phyloP scores from a whole-genome alignment of 37 sponge, comb jelly and placozoan species.

The Corticium candelabrum region DNA sequence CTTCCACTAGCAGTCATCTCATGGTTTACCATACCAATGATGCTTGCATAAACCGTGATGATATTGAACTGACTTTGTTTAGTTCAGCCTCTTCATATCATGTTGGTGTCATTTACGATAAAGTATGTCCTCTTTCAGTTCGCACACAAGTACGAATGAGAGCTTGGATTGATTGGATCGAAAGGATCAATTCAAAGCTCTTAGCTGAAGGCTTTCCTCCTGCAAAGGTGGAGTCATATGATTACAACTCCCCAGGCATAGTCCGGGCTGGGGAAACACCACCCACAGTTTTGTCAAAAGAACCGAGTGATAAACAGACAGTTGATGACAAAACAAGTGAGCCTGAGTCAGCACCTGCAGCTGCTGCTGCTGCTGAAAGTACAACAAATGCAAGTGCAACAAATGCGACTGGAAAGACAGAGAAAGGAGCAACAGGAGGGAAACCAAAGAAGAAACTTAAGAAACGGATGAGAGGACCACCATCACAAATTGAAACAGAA shows the following conservation, averaged over 20 bases:
- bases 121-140: not conserved
- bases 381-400: not conserved
- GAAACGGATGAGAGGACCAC: not conserved
- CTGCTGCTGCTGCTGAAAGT: not conserved
- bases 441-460: not conserved
- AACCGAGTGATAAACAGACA: too few species aligned
- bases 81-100: not conserved
- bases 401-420: not conserved
- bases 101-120: not conserved
- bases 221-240: not conserved
- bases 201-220: not conserved
- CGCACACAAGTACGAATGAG: not conserved
- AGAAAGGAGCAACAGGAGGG: not conserved
- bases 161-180: not conserved
- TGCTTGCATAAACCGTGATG: not conserved
- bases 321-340: not conserved
- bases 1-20: not conserved
- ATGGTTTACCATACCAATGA: not conserved
- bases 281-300: too few species aligned
- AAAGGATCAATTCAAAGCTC: not conserved
- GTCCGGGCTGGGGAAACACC: not conserved
- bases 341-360: too few species aligned
- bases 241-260: not conserved
- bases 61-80: not conserved
- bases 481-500: not conserved